A percentile compares a stretch with the other conserved stretches of the same genome.
These are phyloP conservation scores for Griposia aprilina DNA, from an alignment of 2,888 invertebrate species.

Conservation along the genomic window DNA sequence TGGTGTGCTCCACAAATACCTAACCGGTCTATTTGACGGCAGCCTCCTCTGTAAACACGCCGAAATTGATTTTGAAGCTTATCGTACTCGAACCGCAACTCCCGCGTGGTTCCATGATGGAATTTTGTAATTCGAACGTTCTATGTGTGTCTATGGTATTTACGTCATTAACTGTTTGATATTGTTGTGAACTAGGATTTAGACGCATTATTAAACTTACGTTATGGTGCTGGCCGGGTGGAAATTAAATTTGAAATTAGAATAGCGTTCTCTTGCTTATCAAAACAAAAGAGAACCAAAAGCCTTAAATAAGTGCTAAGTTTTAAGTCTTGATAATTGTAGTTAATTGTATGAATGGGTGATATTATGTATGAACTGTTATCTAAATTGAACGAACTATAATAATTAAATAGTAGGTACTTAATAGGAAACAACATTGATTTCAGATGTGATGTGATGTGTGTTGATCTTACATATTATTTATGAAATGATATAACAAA, in stretches of 20 bases:
- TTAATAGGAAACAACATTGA: neutral
- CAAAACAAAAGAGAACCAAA: neutral
- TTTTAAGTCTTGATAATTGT: too few relatives aligned
- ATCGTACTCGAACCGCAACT: slow-evolving; percentile 72
- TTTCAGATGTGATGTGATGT: neutral
- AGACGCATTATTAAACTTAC: slow-evolving; percentile 13
- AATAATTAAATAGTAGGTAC: neutral
- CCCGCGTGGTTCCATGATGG: slow-evolving; percentile 65
- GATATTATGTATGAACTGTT: neutral
- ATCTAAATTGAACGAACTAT: neutral
- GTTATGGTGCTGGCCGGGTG: slow-evolving; percentile 1
- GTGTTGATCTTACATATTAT: neutral
- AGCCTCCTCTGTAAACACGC: slow-evolving; percentile 82
- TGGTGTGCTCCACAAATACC: slow-evolving; percentile 67
- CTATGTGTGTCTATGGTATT: slow-evolving; percentile 51
- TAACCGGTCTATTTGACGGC: slow-evolving; percentile 75
- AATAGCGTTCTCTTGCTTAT: neutral
- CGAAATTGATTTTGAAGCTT: slow-evolving; percentile 86
- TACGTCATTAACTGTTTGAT: slow-evolving; percentile 56
- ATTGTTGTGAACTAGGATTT: slow-evolving; percentile 46
- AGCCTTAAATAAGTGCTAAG: neutral
- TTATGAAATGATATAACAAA: slow-evolving; percentile 22
- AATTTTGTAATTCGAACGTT: slow-evolving; percentile 73
- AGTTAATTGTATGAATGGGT: neutral
- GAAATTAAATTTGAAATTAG: slow-evolving; percentile 7